A percentile compares a stretch with the other conserved stretches of the same genome.
Evolutionary conservation across 64 coral and sea anemone species (phyloP).

Genomic region (Porites australiensis): DNA sequence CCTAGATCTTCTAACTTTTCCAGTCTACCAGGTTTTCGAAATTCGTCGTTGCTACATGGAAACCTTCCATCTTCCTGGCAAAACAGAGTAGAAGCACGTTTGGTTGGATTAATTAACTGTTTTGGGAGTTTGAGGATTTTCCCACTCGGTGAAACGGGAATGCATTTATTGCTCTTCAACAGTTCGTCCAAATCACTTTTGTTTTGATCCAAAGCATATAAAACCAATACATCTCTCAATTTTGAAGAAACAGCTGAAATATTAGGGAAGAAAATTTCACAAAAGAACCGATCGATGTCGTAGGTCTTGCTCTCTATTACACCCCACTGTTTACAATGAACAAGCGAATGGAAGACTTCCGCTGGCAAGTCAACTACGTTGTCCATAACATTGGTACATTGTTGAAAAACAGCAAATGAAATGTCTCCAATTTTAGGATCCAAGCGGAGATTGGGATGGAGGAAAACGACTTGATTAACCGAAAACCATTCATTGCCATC

Average conservation of each 20-base stretch:
- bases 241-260: background rate
- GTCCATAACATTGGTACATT: background rate
- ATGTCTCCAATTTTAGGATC: conserved; percentile 41
- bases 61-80: conserved; percentile 72
- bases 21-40: conserved; percentile 42
- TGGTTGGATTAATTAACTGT: conserved; percentile 72
- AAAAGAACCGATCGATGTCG: conserved; percentile 42
- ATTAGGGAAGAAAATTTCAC: conserved; percentile 63
- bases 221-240: conserved; percentile 36
- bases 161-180: conserved; percentile 33
- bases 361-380: conserved; percentile 64
- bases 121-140: conserved; percentile 52
- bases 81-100: conserved; percentile 44
- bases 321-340: background rate
- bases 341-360: conserved; percentile 45
- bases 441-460: conserved; percentile 44
- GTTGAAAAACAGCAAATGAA: conserved; percentile 67
- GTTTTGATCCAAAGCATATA: conserved; percentile 46
- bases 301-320: conserved; percentile 11
- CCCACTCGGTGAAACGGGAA: conserved; percentile 57
- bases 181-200: conserved; percentile 19
- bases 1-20: conserved; percentile 57
- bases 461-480: conserved; percentile 34
- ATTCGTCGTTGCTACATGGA: conserved; percentile 43
- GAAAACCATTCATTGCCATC: conserved; percentile 47